These are phyloP conservation scores for Celastrina argiolus DNA, from an alignment of 2,888 invertebrate species.

Conservation along the genomic window DNA sequence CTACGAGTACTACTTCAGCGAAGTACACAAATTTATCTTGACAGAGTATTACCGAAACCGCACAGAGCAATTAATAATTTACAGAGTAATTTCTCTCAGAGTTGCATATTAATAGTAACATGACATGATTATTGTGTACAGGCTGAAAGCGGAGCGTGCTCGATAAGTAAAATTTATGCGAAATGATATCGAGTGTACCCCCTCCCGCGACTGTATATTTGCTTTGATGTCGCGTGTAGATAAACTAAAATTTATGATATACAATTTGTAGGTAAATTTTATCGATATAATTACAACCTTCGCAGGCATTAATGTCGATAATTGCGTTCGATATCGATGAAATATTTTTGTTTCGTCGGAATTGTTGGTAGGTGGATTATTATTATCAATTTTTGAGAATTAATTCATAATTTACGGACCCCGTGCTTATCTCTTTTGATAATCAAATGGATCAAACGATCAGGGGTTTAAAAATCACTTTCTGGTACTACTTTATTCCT, in stretches of 20 bases:
- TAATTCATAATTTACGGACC: too few species aligned
- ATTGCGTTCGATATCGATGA: conserved; percentile 5
- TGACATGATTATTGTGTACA: conserved; percentile 6
- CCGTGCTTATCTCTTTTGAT: too few species aligned
- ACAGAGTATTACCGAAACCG: neutral
- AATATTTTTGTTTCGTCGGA: neutral
- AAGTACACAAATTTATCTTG: neutral
- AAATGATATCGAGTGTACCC: conserved; percentile 58
- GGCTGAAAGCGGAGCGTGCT: conserved; percentile 43
- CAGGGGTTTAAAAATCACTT: too few species aligned
- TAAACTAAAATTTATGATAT: conserved; percentile 29
- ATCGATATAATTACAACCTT: conserved; percentile 21
- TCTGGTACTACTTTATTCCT: too few species aligned
- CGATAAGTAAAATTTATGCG: conserved; percentile 70
- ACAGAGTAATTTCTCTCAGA: neutral
- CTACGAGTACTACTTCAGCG: neutral
- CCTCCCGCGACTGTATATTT: conserved; percentile 22
- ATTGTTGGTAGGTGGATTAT: too few species aligned
- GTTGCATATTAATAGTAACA: neutral
- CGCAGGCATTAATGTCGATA: neutral
- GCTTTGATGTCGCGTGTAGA: conserved; percentile 26
- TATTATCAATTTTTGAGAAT: too few species aligned
- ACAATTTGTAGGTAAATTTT: conserved; percentile 25
- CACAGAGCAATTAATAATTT: conserved; percentile 3
- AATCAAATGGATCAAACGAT: too few species aligned